These are phyloP conservation scores for Lampris incognitus DNA, from an alignment of 2,113 vertebrate species.

Conservation along the genomic window DNA sequence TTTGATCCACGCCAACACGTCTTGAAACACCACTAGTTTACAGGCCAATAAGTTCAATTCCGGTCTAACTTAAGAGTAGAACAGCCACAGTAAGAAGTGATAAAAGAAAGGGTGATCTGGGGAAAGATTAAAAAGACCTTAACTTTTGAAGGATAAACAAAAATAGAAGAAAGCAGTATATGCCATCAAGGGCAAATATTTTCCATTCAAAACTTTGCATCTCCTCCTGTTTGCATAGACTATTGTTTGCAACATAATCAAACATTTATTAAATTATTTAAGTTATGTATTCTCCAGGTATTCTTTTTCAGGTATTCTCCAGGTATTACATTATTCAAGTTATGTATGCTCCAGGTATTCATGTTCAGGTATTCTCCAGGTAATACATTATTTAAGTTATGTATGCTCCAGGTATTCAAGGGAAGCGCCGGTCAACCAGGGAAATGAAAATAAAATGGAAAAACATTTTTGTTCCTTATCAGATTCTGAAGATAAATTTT, in stretches of 20 bases:
- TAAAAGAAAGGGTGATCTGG: slow-evolving; percentile 56
- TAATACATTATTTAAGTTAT: not conserved
- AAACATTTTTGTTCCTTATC: not conserved
- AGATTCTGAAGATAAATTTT: too few species aligned
- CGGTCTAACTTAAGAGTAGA: slow-evolving; percentile 54
- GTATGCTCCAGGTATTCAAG: slow-evolving; percentile 31
- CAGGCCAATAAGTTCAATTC: slow-evolving; percentile 67
- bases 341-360: too few species aligned
- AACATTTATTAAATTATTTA: not conserved
- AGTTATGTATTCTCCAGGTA: too few species aligned
- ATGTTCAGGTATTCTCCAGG: too few species aligned
- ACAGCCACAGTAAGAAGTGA: slow-evolving; percentile 52
- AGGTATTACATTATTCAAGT: too few species aligned
- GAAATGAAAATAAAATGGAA: slow-evolving; percentile 3
- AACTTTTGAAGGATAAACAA: slow-evolving; percentile 29
- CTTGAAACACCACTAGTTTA: slow-evolving; percentile 67
- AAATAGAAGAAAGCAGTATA: slow-evolving; percentile 55
- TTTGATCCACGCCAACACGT: slow-evolving; percentile 60
- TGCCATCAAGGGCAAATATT: slow-evolving; percentile 27
- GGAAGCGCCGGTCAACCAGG: slow-evolving; percentile 14
- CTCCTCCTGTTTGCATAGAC: not conserved
- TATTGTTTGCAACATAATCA: slow-evolving; percentile 3
- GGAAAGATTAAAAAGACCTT: slow-evolving; percentile 32
- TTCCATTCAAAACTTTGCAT: slow-evolving; percentile 25
- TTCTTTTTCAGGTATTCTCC: too few species aligned